Conservation (phyloP, 1,140 invertebrate genomes). For the Drosophila ficusphila region DNA sequence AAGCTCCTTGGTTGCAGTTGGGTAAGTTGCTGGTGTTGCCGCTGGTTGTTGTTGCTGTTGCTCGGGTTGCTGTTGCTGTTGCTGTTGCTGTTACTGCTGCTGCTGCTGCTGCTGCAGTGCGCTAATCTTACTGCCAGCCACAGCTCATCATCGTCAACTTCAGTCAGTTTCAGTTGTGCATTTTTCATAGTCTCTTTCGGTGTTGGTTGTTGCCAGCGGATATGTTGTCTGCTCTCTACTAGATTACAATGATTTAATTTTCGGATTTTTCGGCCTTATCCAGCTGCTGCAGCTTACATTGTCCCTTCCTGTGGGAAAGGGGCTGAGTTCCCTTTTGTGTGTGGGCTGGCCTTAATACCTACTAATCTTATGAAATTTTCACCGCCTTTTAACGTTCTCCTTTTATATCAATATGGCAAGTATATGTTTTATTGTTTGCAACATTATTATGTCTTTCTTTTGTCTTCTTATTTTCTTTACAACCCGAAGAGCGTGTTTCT, state of each 20-base stretch:
- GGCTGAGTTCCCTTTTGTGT: slow-evolving; percentile 1
- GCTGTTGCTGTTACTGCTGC: slow-evolving; percentile 23
- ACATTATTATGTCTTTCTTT: slow-evolving; percentile 48
- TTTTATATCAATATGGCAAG: slow-evolving; percentile 76
- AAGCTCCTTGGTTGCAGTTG: slow-evolving; percentile 77
- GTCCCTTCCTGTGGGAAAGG: slow-evolving; percentile 26
- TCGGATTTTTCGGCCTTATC: slow-evolving; percentile 23
- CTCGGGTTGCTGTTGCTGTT: not conserved
- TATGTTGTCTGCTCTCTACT: slow-evolving; percentile 55
- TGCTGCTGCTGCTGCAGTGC: slow-evolving; percentile 36
- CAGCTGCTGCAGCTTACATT: slow-evolving; percentile 61
- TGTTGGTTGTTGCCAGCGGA: slow-evolving; percentile 71
- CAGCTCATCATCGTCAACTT: slow-evolving; percentile 77
- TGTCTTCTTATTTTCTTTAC: slow-evolving; percentile 49
- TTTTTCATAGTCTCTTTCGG: slow-evolving; percentile 82
- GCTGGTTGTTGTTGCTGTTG: slow-evolving; percentile 18
- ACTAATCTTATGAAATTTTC: slow-evolving; percentile 62
- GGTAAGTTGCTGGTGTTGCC: slow-evolving; percentile 43
- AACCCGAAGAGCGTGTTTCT: slow-evolving; percentile 69
- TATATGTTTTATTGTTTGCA: slow-evolving; percentile 80
- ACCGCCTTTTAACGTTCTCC: slow-evolving; percentile 27
- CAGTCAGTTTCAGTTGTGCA: slow-evolving; percentile 79
- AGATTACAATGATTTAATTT: slow-evolving; percentile 39
- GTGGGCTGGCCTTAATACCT: slow-evolving; percentile 45
- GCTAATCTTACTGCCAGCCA: slow-evolving; percentile 63